Evolutionary conservation across 1,140 invertebrate species (phyloP).

Genomic region (Carcinoscorpius rotundicauda): DNA sequence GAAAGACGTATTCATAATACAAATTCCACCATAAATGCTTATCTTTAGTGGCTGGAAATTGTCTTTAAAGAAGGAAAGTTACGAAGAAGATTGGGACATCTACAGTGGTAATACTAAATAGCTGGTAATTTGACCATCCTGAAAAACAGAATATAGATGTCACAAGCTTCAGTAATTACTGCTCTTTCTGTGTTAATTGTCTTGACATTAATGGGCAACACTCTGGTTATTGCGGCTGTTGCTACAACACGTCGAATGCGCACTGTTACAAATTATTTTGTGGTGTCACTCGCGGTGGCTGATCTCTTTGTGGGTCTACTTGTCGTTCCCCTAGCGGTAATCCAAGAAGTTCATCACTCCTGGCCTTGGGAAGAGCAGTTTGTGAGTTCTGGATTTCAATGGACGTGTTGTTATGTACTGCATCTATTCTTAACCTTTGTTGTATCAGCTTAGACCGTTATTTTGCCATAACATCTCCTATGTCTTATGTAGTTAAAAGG

Average conservation of each 20-base stretch:
- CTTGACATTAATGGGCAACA: slow-evolving; percentile 32
- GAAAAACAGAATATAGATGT: too few species aligned
- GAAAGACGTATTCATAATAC: too few species aligned
- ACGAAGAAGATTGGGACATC: too few species aligned
- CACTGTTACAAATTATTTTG: slow-evolving; percentile 46
- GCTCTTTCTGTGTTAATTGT: slow-evolving; percentile 25
- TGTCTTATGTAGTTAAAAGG: slow-evolving; percentile 90
- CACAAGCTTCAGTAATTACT: neutral
- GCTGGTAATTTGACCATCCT: too few species aligned
- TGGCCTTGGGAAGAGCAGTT: slow-evolving; percentile 91
- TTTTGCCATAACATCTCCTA: slow-evolving; percentile 93
- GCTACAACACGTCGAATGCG: slow-evolving; percentile 41
- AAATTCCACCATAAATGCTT: too few species aligned
- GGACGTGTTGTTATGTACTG: slow-evolving; percentile 88
- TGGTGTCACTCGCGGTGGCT: slow-evolving; percentile 38
- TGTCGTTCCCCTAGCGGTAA: slow-evolving; percentile 39
- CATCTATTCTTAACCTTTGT: slow-evolving; percentile 93
- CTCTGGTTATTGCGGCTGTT: slow-evolving; percentile 39
- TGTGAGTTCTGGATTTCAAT: slow-evolving; percentile 98
- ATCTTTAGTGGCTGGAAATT: too few species aligned
- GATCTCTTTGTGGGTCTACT: slow-evolving; percentile 38
- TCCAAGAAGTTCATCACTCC: slow-evolving; percentile 13
- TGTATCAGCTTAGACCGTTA: slow-evolving; percentile 87
- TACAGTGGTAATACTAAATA: too few species aligned
- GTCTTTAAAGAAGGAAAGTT: too few species aligned